Evolutionary conservation across 2,113 vertebrate species (phyloP), one percentile per base, ranked within the genome.

Genomic region (Alligator mississippiensis): DNA sequence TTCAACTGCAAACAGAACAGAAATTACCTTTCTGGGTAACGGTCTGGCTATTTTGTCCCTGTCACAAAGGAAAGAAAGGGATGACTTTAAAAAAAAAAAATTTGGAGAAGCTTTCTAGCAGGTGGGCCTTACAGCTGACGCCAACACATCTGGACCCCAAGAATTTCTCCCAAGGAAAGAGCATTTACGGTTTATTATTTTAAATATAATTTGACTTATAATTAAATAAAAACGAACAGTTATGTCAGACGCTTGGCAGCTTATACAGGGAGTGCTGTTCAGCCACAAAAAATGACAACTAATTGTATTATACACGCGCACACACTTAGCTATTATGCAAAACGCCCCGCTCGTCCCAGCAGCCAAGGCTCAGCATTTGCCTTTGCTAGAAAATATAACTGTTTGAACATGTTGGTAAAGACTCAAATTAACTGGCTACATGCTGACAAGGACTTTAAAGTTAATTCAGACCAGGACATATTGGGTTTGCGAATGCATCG

Each of bases 401-500:
- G 21, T 0, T 4, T 1, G 72, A 76, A 54, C 15, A 70, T 54
- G 1, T 7, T 34, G 74, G 28, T 14, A 88, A 80, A 64, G 84
- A 62, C 89, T n/a, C 59, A 21, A 0, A 1, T 1, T 55, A 15
- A 21, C 4, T 38, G 75, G 85, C 78, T 17, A 2, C 0, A 0
- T 2, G 38, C 24, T 1, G 0, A 55, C 64, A 77, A 54, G 1
- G 78, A 82, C 60, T 70, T 93, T 18, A 64, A 38, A 87, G 85
- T 87, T 54, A 27, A 30, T 74, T 86, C 82, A 0, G 0, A 3
- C 54, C 54, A 70, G 87, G 76, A 2, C 34, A 8, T 2, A 47
- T n/a, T 11, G 5, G 0, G 0, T 8, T 30, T 0, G 0, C 59
- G 72, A 66, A 30, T 59, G 11, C 0, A 30, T 16, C 72, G 47